Base-by-base conservation (phyloP, 64 coral and sea anemone species). In the Pocillopora verrucosa region DNA sequence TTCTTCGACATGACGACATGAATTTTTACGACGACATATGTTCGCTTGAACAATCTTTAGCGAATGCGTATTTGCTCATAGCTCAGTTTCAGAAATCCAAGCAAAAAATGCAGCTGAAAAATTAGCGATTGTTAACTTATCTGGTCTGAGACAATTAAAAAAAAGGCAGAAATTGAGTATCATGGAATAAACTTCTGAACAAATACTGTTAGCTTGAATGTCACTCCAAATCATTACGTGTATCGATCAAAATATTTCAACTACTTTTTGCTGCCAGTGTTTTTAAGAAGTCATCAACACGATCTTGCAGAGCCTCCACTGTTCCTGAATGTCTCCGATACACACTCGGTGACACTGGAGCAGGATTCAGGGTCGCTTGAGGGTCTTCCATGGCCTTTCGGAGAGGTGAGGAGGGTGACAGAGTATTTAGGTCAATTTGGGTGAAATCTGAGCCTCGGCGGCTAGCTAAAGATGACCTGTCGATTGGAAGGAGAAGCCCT, bases 201-300 rank as follows among this genome's bases (percentile, higher is more conserved):
- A 51, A 4, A 51, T 51, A 51, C 41, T 4, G 41, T 51, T 0
- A 4, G 41, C 41, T 51, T 7, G 7, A 51, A 51, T 7, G 7
- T 51, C 41, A 51, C 41, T 51, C 3, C 41, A 51, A 51, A 51
- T 51, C 41, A 51, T 7, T 51, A 7, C 41, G 41, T 51, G 41
- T 4, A 51, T 51, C 7, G 41, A 51, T 51, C 7, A 51, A 51
- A 11, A 22, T 13, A 57, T 16, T 57, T 85, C 38, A 85, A 45
- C 22, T 72, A 56, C 65, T 61, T 83, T 85, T 85, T 58, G 65
- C 65, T 24, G 65, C 65, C 13, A 85, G 26, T 24, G 82, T 68
- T 72, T 72, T 85, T 22, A 85, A 85, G 37, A 85, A 85, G 19
- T 85, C 82, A 85, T 85, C 65, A 9, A 85, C 82, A n/a, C 82